Conservation (phyloP, 37 sponge, comb jelly and placozoan species). For the Hexactinellida sp. region DNA sequence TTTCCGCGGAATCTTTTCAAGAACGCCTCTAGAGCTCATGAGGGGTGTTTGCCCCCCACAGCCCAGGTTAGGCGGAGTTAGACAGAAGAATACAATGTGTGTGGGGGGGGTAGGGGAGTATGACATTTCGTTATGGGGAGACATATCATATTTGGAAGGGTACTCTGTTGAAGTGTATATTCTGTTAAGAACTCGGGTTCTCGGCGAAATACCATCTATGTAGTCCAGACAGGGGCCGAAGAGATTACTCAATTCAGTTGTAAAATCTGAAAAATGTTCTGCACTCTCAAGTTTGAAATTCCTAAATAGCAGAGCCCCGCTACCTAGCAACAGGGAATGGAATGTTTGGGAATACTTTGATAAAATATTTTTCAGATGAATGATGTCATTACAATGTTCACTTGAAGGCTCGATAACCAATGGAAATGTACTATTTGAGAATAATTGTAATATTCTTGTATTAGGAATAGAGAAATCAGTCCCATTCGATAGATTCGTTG, state of each 20-base stretch:
- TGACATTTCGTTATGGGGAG: conserved; percentile 63
- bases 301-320: background rate
- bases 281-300: background rate
- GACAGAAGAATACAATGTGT: conserved; percentile 53
- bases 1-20: background rate
- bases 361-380: background rate
- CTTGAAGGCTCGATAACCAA: background rate
- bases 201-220: background rate
- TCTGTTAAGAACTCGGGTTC: background rate
- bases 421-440: background rate
- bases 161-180: conserved; percentile 61
- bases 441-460: background rate
- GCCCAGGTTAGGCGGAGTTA: conserved; percentile 34
- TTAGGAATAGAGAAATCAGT: background rate
- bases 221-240: background rate
- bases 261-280: background rate
- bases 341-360: background rate
- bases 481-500: background rate
- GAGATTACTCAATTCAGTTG: background rate
- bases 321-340: background rate
- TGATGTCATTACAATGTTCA: background rate
- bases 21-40: background rate
- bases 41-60: conserved; percentile 46
- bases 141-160: conserved; percentile 42
- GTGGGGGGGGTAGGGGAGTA: conserved; percentile 50